Base-by-base conservation (phyloP, 2,113 vertebrate genomes). In the Tychaedon coryphoeus region DNA sequence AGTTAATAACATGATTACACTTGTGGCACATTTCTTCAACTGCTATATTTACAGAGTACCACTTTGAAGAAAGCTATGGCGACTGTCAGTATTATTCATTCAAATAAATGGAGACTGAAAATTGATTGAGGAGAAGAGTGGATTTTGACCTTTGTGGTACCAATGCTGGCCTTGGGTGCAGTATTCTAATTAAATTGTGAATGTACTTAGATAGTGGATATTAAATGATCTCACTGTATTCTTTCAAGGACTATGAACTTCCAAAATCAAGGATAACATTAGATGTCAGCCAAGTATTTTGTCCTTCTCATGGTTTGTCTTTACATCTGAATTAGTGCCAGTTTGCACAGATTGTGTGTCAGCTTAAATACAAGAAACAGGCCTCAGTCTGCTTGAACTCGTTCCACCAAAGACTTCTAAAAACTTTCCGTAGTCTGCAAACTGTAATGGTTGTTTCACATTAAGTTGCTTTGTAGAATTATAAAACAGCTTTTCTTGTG, bases 271-370 rank as follows among this genome's bases (percentile, higher is more conserved):
- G 92, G 86, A 88, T 88, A 95, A 77, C 85, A 76, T 97, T 97
- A 97, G 87, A 96, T 98, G 97, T 97, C 95, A 97, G 90, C 96
- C 96, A 97, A 79, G 86, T 86, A 95, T 94, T 98, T 97, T 98
- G 97, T 97, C 96, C 95, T 97, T 97, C 80, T 90, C 67, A 6
- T 83, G 92, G 97, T 97, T 98, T 97, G 81, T 96, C 89, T 96
- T 97, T 87, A 93, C 54, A 82, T 97, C 94, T 98, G 97, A 98
- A 98, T 90, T 96, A 81, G 78, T 96, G 89, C 95, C 97, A 98
- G 75, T 97, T 98, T 84, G 95, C 97, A 97, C 96, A 98, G 96
- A 96, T 97, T 97, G 95, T 95, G 48, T 98, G 95, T 98, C 97
- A 98, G 94, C 72, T 97, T 95, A 95, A 97, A 88, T 95, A 97